Base-by-base conservation (phyloP, 2,113 vertebrate species). In the Ictidomys tridecemlineatus region DNA sequence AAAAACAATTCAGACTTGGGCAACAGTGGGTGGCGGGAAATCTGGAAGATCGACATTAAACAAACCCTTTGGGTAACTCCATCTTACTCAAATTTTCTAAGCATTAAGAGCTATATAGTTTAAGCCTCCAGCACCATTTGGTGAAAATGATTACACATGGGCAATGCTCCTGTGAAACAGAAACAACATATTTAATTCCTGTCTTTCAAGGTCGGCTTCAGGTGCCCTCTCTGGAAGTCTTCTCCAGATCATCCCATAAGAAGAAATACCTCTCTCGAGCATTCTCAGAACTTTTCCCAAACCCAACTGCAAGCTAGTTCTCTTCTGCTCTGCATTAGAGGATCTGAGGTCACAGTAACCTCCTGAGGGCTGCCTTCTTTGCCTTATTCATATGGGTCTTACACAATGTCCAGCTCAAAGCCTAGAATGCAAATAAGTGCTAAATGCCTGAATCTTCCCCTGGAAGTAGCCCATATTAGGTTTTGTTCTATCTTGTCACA, bases 1-100 rank as follows among this genome's bases (percentile, higher is more conserved):
- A 97, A 96, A 97, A 96, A 97, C 97, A 98, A 89, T 97, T 97
- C 95, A 97, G 96, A 97, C 87, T 97, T 97, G 96, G 95, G 92
- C 97, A 95, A 93, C 4, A 70, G 97, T 96, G 98, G 84, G 87
- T 97, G 88, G 89, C 72, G 45, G 85, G 76, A 96, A 97, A 92
- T 97, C 87, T 95, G 94, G 92, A 97, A 89, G 92, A 87, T 88
- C 30, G 9, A 73, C 96, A 96, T 97, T 96, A 91, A 96, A 94
- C 42, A 83, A 95, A 89, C 91, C 93, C 94, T 96, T 91, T 97
- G 92, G 96, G 97, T 78, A 96, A 76, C 85, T 94, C 34, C 77
- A 83, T 91, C 72, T 85, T 85, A 93, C 82, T 96, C 91, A 70
- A 3, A 85, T 93, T 94, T 97, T 85, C 76, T 65, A 61, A 95